Conservation (phyloP, 2,888 invertebrate species). For the Hypercompe scribonia region DNA sequence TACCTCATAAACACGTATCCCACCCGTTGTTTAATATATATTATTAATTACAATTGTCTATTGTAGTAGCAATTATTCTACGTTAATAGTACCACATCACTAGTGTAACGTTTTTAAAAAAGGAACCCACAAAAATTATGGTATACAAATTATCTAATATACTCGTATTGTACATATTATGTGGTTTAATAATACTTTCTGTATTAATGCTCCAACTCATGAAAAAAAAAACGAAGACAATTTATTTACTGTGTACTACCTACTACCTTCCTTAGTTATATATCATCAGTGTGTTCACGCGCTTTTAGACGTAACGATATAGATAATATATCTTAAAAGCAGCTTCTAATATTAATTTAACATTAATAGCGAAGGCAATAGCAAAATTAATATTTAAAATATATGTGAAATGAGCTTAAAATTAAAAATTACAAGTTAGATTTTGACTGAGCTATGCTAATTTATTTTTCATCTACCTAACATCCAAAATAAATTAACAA, state of each 20-base stretch:
- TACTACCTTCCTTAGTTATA: not conserved
- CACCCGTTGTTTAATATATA: no score
- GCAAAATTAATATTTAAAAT: constrained; percentile 23
- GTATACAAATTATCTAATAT: no score
- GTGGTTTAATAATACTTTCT: not conserved
- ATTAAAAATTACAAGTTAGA: constrained; percentile 10
- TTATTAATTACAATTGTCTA: no score
- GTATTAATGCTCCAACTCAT: not conserved
- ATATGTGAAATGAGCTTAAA: constrained; percentile 5
- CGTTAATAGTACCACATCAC: no score
- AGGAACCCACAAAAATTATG: not conserved
- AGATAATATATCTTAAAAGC: constrained; percentile 14
- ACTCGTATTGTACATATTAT: not conserved
- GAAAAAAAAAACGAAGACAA: not conserved
- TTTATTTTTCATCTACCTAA: constrained; percentile 8
- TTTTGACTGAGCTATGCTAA: constrained; percentile 16
- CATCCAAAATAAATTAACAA: constrained; percentile 7
- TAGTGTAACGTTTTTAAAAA: not conserved
- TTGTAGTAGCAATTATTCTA: no score
- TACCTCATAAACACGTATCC: not conserved
- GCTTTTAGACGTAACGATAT: constrained; percentile 1
- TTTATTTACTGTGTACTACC: not conserved
- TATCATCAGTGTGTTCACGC: not conserved
- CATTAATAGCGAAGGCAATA: constrained; percentile 16
- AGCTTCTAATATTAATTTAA: constrained; percentile 24